A percentile compares a stretch with the other conserved stretches of the same genome.
Evolutionary conservation across 2,113 vertebrate genomes (phyloP).

Genomic region (Chionomys nivalis): DNA sequence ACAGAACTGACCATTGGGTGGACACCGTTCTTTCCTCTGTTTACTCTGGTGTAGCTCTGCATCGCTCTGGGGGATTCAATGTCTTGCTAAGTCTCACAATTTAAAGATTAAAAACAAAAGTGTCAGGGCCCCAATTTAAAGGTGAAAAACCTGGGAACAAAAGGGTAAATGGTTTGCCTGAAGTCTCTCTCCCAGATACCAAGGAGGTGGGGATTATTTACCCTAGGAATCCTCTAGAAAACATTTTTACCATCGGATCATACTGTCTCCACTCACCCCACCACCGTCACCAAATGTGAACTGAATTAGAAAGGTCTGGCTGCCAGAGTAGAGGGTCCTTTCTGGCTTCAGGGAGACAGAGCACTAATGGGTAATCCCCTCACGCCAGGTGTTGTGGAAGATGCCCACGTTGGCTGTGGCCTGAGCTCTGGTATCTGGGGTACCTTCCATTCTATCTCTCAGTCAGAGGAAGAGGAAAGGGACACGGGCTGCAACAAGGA

Average conservation of each 20-base stretch:
- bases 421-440: background rate
- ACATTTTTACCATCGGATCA: background rate
- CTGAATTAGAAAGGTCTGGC: background rate
- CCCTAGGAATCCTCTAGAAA: background rate
- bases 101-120: background rate
- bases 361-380: background rate
- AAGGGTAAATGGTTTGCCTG: background rate
- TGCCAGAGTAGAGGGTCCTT: background rate
- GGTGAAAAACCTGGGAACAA: background rate
- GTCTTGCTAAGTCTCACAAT: background rate
- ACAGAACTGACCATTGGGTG: background rate
- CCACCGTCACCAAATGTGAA: background rate
- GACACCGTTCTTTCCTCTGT: fast-evolving
- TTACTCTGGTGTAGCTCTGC: background rate
- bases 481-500: background rate
- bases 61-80: background rate
- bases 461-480: background rate
- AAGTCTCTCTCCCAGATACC: background rate
- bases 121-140: background rate
- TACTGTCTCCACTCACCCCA: fast-evolving
- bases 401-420: background rate
- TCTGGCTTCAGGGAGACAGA: background rate
- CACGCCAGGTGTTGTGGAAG: fast-evolving
- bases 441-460: background rate
- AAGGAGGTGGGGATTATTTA: background rate